Base-by-base conservation (phyloP, 2,113 vertebrate genomes). In the Aspiorhynchus laticeps region DNA sequence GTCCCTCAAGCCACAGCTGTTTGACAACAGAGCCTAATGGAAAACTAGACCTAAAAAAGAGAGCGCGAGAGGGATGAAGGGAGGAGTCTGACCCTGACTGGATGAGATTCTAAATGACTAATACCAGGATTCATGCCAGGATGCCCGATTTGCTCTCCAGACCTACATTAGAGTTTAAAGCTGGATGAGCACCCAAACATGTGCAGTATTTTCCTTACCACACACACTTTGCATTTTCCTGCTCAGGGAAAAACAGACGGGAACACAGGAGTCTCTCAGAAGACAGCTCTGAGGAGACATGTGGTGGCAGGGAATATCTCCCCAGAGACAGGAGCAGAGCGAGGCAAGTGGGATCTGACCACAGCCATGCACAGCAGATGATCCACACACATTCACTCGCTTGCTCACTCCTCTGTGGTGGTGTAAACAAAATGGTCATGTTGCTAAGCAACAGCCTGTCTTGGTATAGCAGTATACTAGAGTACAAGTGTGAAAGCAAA, bases 371-470 rank as follows among this genome's bases (percentile, higher is more conserved):
- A 38, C 78, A 85, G 81, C 90, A 90, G 87, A 90, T 85, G 89
- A 91, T 85, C 78, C 77, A 75, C 71, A 77, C 86, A 76, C 41
- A 86, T 41, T 24, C 21, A 59, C 21, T 53, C 2, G 78, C 33
- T 79, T 61, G 79, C 63, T 69, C 79, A 81, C 84, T 81, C 74
- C 65, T 83, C 31, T 85, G 74, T 88, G 83, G 53, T 90, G 80
- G 53, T 91, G 84, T 93, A 93, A 93, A 91, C 88, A 92, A 80
- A 92, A 80, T 88, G 63, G 36, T 89, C 36, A 87, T 67, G 89
- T 92, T 43, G 43, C 92, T 89, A 90, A 90, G 92, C 86, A 92
- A 93, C 90, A 86, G 53, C 48, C 43, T 74, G 61, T 80, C 46
- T 8, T 89, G 56, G 67, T 82, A 80, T 59, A 85, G 43, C 75